These are phyloP conservation scores for Orientallactaga bullata DNA, from an alignment of 2,113 vertebrate species.

Conservation along the genomic window DNA sequence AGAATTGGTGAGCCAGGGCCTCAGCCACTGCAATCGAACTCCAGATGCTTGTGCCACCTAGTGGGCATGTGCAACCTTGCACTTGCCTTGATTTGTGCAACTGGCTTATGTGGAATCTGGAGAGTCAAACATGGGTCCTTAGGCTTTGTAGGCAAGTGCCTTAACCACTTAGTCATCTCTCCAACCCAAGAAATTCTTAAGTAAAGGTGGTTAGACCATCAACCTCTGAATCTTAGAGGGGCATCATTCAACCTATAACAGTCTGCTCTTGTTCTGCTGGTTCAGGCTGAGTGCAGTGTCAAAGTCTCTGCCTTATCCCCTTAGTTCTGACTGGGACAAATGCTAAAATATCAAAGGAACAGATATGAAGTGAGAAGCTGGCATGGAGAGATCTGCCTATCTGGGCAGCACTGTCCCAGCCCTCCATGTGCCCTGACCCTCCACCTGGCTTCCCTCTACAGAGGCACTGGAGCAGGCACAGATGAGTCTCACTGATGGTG, in stretches of 20 bases:
- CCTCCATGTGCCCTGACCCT: neutral
- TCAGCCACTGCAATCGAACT: too few species aligned
- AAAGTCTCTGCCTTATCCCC: accelerated
- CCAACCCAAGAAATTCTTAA: neutral
- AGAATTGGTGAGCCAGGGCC: too few species aligned
- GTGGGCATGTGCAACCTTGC: too few species aligned
- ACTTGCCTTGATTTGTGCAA: too few species aligned
- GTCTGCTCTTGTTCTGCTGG: neutral
- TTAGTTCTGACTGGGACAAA: accelerated
- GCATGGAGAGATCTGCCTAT: neutral
- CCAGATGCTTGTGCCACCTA: too few species aligned
- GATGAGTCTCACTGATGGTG: accelerated
- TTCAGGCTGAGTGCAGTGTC: neutral
- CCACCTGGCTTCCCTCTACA: accelerated
- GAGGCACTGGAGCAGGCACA: neutral
- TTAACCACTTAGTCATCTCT: too few species aligned
- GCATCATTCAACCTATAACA: too few species aligned
- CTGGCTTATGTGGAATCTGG: too few species aligned
- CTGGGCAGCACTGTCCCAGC: neutral
- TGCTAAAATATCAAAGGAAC: neutral
- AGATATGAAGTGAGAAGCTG: neutral
- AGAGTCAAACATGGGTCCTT: too few species aligned
- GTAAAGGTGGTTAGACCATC: neutral
- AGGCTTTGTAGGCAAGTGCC: too few species aligned
- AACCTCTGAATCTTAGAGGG: neutral